Base-by-base conservation (phyloP, 2,888 invertebrate species). In the Maniola hyperantus region DNA sequence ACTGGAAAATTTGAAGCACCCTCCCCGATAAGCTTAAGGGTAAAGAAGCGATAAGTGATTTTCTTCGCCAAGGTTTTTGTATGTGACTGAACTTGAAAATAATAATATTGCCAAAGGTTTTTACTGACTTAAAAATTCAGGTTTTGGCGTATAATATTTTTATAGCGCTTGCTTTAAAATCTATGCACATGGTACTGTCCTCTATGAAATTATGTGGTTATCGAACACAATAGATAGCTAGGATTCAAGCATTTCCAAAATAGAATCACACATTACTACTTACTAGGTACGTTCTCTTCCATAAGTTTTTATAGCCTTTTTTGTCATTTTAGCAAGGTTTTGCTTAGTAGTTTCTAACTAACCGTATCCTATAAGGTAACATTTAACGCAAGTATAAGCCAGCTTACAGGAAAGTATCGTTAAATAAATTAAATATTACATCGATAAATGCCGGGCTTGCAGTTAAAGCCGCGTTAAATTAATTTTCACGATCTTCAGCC, bases 1-100 rank as follows among this genome's bases (percentile, higher is more conserved):
- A 82, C 82, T 80, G 79, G 82, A 82, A 84, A 83, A 84, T 82
- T 80, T 81, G 77, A 75, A 80, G 79, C 81, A 79, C 85, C 85
- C 85, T 84, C 78, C 74, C 74, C 75, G 77, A 76, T 80, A 79
- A 81, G 80, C 74, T 54, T 15, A 63, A 67, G 69, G 70, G 48
- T 63, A 44, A 50, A 59, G 46, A 61, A 50, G 39, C 55, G 50
- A 61, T 62, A 48, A 53, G 51, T 58, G 46, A 64, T 60, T 63
- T 58, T 64, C 36, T 18, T 53, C 20, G 18, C 8, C 36, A 20
- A 15, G 18, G 36, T 33, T 65, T 63, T 57, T 57, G 42, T 51
- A 36, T 54, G 36, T 34, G 8, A 8, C 55, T 39, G 10, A 55
- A 53, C 53, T 53, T 34, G 33, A 53, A 13, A 53, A 4, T 26